Percentiles rank a stretch among this genome's conserved stretches.
phyloP scores from a whole-genome alignment of 2,113 vertebrate genomes.

The Chaetura pelagica region DNA sequence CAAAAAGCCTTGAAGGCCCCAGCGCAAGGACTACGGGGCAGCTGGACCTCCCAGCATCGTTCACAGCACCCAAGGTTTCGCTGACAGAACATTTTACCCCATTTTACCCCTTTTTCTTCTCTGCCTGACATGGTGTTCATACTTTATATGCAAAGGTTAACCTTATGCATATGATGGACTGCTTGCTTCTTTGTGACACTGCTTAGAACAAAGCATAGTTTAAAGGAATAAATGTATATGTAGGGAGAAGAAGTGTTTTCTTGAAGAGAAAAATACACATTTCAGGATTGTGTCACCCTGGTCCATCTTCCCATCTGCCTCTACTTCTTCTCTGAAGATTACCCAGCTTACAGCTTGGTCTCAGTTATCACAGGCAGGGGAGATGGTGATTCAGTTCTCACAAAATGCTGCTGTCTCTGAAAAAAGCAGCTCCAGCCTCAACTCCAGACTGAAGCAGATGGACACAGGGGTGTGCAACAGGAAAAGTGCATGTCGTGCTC shows the following conservation, averaged over 20 bases:
- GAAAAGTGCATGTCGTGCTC: not conserved
- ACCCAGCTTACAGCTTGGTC: not conserved
- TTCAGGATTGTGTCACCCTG: not conserved
- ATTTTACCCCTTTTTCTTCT: not conserved
- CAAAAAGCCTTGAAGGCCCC: not conserved
- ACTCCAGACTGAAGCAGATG: fast-evolving
- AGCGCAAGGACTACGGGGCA: not conserved
- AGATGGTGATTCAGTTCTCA: not conserved
- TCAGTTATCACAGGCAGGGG: not conserved
- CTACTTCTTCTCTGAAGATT: not conserved
- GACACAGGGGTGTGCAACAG: not conserved
- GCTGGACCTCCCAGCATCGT: not conserved
- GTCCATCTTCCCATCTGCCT: not conserved
- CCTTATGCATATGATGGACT: not conserved
- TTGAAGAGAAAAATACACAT: not conserved
- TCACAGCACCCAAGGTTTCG: not conserved
- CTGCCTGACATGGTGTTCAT: not conserved
- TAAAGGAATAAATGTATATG: not conserved
- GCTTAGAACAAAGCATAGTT: not conserved
- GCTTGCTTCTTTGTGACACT: not conserved
- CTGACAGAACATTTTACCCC: not conserved
- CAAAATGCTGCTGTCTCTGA: not conserved
- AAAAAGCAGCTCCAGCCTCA: not conserved
- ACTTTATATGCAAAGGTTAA: not conserved
- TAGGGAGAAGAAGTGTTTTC: not conserved